These are phyloP conservation scores for Micrastur ruficollis DNA, from an alignment of 2,797 vertebrate genomes.

Conservation along the genomic window DNA sequence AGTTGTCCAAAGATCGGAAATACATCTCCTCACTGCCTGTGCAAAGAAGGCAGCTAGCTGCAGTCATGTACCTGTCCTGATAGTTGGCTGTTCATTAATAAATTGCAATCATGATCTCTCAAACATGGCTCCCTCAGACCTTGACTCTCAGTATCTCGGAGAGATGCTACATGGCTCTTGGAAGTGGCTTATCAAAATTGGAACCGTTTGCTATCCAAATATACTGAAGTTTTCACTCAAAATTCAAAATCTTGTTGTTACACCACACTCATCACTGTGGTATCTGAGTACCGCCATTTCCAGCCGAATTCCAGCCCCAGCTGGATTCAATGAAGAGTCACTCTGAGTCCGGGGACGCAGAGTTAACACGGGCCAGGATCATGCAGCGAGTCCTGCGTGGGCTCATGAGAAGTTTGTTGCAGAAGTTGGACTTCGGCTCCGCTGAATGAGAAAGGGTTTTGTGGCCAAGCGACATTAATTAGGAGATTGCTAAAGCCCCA, in stretches of 20 bases:
- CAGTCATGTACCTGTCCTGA: neutral
- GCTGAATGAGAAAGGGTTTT: neutral
- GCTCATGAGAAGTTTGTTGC: neutral
- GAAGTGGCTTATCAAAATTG: conserved; percentile 61
- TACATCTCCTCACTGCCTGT: neutral
- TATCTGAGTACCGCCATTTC: conserved; percentile 44
- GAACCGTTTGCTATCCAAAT: conserved; percentile 41
- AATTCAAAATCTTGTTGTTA: conserved; percentile 47
- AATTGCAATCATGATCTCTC: neutral
- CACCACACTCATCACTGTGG: conserved; percentile 68
- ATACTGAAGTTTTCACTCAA: conserved; percentile 56
- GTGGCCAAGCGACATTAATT: neutral
- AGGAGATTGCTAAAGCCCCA: neutral
- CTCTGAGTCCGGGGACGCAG: neutral
- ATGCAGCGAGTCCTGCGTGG: neutral
- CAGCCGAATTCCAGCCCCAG: conserved; percentile 58
- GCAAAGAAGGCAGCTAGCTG: neutral
- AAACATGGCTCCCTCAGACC: conserved; percentile 19
- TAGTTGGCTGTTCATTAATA: neutral
- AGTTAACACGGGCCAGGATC: neutral
- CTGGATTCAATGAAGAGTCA: conserved; percentile 62
- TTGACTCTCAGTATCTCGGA: conserved; percentile 1
- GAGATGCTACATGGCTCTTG: conserved; percentile 50
- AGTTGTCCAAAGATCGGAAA: neutral
- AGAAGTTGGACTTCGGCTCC: neutral